Evolutionary conservation across 1,140 invertebrate genomes (phyloP).

Genomic region (Caenorhabditis remanei): DNA sequence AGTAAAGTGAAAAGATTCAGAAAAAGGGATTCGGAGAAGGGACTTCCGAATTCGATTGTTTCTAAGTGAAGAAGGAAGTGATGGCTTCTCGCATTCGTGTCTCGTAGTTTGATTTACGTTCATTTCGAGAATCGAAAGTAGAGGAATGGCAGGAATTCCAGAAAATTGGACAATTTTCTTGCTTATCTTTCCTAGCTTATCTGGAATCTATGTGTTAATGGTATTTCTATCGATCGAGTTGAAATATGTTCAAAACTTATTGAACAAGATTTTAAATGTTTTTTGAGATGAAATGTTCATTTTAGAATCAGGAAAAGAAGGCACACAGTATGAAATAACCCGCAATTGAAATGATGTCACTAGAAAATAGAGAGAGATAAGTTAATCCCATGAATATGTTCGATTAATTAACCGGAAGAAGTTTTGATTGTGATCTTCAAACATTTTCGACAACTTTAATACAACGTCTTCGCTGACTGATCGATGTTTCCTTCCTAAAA

Average conservation of each 20-base stretch:
- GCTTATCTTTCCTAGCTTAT: neutral
- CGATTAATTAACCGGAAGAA: slow-evolving; percentile 42
- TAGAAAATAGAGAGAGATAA: neutral
- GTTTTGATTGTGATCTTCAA: slow-evolving; percentile 51
- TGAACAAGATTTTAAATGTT: too few species aligned
- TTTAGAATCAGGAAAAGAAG: neutral
- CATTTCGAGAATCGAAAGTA: too few species aligned
- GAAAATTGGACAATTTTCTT: neutral
- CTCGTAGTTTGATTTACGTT: neutral
- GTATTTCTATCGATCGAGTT: too few species aligned
- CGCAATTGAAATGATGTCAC: slow-evolving; percentile 30
- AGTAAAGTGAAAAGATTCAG: neutral
- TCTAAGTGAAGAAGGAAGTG: neutral
- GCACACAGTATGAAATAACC: slow-evolving; percentile 14
- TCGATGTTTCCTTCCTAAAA: slow-evolving; percentile 29
- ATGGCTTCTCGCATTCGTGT: neutral
- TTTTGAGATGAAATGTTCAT: slow-evolving; percentile 27
- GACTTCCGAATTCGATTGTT: slow-evolving; percentile 25
- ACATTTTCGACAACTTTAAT: slow-evolving; percentile 11
- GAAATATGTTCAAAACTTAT: too few species aligned
- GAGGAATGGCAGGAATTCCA: too few species aligned
- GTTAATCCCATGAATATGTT: slow-evolving; percentile 43
- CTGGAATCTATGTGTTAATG: too few species aligned
- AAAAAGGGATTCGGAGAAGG: neutral
- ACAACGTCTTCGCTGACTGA: slow-evolving; percentile 24